Percentiles rank a stretch among this genome's conserved stretches.
phyloP scores from a whole-genome alignment of 2,888 invertebrate species.

The Phragmatobia fuliginosa region DNA sequence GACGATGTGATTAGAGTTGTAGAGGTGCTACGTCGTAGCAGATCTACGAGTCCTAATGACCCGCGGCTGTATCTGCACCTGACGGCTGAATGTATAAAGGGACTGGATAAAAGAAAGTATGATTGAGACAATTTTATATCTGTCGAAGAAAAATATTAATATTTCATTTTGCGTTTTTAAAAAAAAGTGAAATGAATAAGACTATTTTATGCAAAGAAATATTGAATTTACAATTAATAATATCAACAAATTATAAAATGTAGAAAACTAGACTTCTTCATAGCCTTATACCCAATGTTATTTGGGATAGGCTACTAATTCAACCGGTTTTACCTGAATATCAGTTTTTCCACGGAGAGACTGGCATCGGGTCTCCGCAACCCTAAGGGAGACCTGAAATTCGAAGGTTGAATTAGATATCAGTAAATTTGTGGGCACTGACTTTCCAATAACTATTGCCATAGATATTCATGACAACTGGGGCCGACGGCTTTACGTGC shows the following conservation, averaged over 20 bases:
- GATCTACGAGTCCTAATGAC: conserved; percentile 69
- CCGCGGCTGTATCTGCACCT: conserved; percentile 70
- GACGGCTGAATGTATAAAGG: conserved; percentile 70
- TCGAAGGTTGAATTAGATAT: too few species aligned
- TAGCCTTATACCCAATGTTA: too few species aligned
- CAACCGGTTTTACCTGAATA: too few species aligned
- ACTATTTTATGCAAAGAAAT: not conserved
- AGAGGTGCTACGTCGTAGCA: conserved; percentile 48
- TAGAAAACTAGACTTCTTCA: not conserved
- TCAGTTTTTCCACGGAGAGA: too few species aligned
- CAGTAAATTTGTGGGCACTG: too few species aligned
- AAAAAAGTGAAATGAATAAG: not conserved
- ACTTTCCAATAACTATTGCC: too few species aligned
- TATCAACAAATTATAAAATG: not conserved
- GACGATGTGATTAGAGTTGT: conserved; percentile 58
- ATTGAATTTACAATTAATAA: not conserved
- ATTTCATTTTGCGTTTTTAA: conserved; percentile 35
- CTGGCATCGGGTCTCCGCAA: too few species aligned
- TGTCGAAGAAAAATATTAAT: conserved; percentile 35
- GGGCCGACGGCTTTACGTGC: too few species aligned
- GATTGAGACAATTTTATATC: conserved; percentile 59
- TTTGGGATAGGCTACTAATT: too few species aligned
- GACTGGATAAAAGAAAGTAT: conserved; percentile 66
- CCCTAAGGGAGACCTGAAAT: too few species aligned
- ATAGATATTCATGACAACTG: too few species aligned